These are phyloP conservation scores for Epinotia demarniana DNA, from an alignment of 2,888 invertebrate species.

Conservation along the genomic window DNA sequence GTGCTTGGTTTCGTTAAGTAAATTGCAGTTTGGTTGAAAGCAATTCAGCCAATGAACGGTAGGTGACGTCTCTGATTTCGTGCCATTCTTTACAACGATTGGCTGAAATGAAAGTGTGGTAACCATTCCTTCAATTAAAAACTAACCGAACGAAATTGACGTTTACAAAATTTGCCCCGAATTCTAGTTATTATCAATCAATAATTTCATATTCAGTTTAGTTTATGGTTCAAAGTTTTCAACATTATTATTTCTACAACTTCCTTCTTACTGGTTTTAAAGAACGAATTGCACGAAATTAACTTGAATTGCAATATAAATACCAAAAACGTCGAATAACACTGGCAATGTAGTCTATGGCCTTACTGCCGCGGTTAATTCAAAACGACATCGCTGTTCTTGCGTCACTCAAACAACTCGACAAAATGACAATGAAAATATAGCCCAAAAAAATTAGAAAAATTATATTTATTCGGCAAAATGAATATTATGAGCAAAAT, in stretches of 20 bases:
- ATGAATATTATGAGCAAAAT: conserved; percentile 55
- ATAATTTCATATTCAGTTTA: background rate
- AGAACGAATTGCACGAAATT: background rate
- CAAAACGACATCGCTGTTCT: conserved; percentile 55
- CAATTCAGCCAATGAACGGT: conserved; percentile 10
- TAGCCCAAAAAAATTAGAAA: conserved; percentile 34
- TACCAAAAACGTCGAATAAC: conserved; percentile 13
- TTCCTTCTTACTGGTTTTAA: background rate
- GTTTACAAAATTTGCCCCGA: background rate
- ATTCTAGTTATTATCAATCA: conserved; percentile 17
- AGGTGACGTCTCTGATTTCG: background rate
- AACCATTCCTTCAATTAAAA: background rate
- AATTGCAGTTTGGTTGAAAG: background rate
- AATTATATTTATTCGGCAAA: conserved; percentile 36
- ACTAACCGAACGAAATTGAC: background rate
- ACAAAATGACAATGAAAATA: conserved; percentile 72
- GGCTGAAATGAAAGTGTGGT: conserved; percentile 7
- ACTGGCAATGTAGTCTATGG: conserved; percentile 48
- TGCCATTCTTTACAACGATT: background rate
- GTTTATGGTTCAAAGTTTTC: background rate
- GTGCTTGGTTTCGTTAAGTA: background rate
- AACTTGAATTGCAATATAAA: background rate
- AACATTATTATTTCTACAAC: background rate
- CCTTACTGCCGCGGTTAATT: conserved; percentile 55
- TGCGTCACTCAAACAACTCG: conserved; percentile 58